Conservation (phyloP, 2,797 vertebrate genomes). For the Strix occidentalis region DNA sequence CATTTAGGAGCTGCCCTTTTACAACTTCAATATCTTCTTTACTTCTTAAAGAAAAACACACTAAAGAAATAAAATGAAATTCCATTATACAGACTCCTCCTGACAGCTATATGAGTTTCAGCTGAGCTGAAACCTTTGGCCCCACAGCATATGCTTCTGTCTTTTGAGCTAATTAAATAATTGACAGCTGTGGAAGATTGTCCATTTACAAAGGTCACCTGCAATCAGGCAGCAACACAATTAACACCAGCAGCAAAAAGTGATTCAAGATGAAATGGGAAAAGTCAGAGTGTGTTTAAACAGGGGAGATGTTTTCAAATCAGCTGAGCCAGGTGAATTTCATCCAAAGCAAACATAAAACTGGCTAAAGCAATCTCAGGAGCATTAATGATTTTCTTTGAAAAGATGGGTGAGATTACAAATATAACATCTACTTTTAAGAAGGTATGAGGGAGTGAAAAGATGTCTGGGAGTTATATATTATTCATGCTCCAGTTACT, state of each 20-base stretch:
- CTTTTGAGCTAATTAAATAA: slow-evolving; percentile 24
- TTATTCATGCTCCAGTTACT: neutral
- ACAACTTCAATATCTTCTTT: neutral
- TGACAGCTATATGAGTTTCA: neutral
- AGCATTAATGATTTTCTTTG: neutral
- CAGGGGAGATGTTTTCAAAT: neutral
- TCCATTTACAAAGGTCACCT: slow-evolving; percentile 12
- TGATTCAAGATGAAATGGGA: neutral
- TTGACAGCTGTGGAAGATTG: neutral
- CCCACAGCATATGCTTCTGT: neutral
- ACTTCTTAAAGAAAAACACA: neutral
- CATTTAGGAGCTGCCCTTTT: neutral
- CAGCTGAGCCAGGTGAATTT: neutral
- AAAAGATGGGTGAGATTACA: neutral
- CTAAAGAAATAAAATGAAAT: neutral
- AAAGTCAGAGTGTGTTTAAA: neutral
- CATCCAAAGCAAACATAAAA: neutral
- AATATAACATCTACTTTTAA: neutral
- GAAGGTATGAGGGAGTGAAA: neutral
- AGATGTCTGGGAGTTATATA: accelerated
- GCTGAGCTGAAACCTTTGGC: neutral
- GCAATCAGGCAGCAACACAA: neutral
- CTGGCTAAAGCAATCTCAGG: neutral
- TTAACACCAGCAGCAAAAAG: neutral
- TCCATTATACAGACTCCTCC: neutral